These are phyloP conservation scores for Acromyrmex charruanus DNA, from an alignment of 1,140 invertebrate species.

Conservation along the genomic window DNA sequence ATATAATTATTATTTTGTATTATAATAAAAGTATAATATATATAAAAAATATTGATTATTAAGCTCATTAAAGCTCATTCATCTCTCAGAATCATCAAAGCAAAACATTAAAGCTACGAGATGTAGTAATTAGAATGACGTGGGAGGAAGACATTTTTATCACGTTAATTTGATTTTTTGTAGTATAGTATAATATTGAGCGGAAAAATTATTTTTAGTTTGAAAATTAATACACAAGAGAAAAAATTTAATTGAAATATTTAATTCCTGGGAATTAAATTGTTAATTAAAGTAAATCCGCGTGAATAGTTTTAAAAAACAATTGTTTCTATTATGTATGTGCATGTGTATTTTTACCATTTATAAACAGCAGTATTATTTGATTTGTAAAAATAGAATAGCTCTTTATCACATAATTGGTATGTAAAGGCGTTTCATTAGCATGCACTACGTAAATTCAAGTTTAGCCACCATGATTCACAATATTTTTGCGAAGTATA, in stretches of 20 bases:
- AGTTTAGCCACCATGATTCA: not conserved
- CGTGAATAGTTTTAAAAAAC: not conserved
- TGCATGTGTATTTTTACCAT: not conserved
- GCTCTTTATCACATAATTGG: not conserved
- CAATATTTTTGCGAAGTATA: not conserved
- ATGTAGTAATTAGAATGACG: conserved; percentile 15
- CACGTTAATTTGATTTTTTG: conserved; percentile 25
- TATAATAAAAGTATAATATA: not conserved
- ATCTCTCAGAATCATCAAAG: conserved; percentile 26
- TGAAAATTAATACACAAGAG: conserved; percentile 6
- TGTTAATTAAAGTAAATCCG: not conserved
- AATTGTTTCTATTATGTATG: not conserved
- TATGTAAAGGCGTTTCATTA: not conserved
- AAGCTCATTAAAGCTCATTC: not conserved
- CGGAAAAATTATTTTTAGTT: conserved; percentile 27
- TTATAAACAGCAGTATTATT: not conserved
- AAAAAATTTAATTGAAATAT: conserved; percentile 14
- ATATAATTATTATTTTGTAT: conserved; percentile 18
- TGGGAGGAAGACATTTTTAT: conserved; percentile 37
- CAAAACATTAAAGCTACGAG: not conserved
- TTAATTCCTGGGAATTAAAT: conserved; percentile 31
- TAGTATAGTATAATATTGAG: not conserved
- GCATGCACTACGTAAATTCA: not conserved
- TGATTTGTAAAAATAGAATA: conserved; percentile 2
- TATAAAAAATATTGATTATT: not conserved